Evolutionary conservation across 2,888 invertebrate genomes (phyloP).

Genomic region (Diadegma fenestrale): DNA sequence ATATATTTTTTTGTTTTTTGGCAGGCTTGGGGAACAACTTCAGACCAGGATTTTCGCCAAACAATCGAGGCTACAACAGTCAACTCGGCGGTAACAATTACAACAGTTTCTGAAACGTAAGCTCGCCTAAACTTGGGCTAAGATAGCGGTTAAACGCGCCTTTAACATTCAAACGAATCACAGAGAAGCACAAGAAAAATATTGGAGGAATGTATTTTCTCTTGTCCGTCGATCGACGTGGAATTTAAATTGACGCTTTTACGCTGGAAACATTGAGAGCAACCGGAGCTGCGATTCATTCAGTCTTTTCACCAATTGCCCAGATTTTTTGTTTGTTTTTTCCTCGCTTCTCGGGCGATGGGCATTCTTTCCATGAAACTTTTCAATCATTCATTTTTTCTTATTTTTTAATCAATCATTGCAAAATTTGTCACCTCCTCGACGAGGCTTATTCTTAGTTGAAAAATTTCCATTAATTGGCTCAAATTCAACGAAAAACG

Average conservation of each 20-base stretch:
- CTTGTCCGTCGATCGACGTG: constrained; percentile 25
- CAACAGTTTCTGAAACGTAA: constrained; percentile 80
- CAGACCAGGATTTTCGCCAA: constrained; percentile 81
- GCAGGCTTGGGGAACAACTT: constrained; percentile 82
- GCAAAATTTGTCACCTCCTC: background rate
- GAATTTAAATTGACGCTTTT: constrained; percentile 41
- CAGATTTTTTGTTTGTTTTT: constrained; percentile 12
- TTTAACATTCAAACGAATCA: constrained; percentile 26
- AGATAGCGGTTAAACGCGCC: constrained; percentile 31
- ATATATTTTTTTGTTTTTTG: background rate
- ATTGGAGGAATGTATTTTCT: constrained; percentile 28
- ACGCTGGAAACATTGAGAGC: constrained; percentile 28
- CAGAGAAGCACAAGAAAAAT: background rate
- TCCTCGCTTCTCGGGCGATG: too few relatives aligned
- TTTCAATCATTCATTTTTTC: background rate
- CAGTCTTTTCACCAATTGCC: constrained; percentile 47
- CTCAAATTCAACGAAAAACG: background rate
- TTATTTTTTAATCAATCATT: constrained; percentile 2
- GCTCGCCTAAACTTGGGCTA: constrained; percentile 26
- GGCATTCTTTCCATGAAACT: background rate
- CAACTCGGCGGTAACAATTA: constrained; percentile 82
- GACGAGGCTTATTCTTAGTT: background rate
- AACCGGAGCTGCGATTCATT: constrained; percentile 12
- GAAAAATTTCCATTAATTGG: background rate
- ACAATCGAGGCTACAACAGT: constrained; percentile 80